Conservation (phyloP, 2,888 invertebrate genomes). For the Dryadula phaetusa region DNA sequence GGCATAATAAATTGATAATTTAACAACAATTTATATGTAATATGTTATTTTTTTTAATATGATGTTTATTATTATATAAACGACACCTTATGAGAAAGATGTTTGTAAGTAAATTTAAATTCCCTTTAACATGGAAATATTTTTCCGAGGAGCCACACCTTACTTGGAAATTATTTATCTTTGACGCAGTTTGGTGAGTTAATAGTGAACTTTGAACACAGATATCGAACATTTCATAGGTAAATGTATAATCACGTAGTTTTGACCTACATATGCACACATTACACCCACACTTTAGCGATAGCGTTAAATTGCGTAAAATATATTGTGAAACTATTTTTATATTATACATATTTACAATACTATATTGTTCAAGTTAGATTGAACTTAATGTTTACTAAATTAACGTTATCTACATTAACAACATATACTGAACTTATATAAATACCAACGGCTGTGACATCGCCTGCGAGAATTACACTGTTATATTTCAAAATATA, state of each 20-base stretch:
- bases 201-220: slow-evolving; percentile 35
- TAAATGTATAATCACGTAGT: slow-evolving; percentile 39
- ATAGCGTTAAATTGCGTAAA: slow-evolving; percentile 41
- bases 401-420: too few species aligned
- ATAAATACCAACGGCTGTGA: too few species aligned
- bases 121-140: neutral
- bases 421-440: too few species aligned
- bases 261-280: slow-evolving; percentile 37
- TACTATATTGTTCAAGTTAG: neutral
- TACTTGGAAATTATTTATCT: slow-evolving; percentile 19
- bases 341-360: slow-evolving; percentile 4
- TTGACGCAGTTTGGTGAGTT: slow-evolving; percentile 46
- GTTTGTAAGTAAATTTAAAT: neutral
- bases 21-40: too few species aligned
- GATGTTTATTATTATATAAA: too few species aligned
- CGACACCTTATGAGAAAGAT: too few species aligned
- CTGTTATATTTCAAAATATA: too few species aligned
- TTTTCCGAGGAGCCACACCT: too few species aligned
- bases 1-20: too few species aligned
- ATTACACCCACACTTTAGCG: slow-evolving; percentile 32
- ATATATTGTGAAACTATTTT: slow-evolving; percentile 35
- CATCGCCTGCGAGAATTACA: too few species aligned
- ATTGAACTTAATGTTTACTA: neutral
- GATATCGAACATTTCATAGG: slow-evolving; percentile 46
- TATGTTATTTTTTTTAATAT: too few species aligned